Evolutionary conservation across 2,888 invertebrate genomes (phyloP).

Genomic region (Deilephila elpenor): DNA sequence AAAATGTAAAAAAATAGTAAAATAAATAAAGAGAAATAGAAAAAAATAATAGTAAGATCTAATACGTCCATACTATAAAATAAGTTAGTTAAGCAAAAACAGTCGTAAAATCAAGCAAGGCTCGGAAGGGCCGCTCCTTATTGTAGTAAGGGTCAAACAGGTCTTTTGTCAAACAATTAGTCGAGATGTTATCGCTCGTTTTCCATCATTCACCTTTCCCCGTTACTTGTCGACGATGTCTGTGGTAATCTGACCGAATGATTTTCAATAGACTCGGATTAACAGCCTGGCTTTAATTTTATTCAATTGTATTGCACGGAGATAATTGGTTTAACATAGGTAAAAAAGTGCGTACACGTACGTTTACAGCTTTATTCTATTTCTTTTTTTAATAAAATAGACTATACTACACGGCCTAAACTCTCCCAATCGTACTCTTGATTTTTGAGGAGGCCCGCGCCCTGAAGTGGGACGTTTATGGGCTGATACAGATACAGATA

Average conservation of each 20-base stretch:
- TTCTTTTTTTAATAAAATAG: too few species aligned
- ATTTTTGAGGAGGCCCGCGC: too few species aligned
- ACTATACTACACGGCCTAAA: too few species aligned
- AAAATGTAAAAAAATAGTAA: too few species aligned
- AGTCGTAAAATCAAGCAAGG: conserved; percentile 51
- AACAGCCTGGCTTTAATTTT: neutral
- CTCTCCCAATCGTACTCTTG: too few species aligned
- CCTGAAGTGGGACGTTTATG: too few species aligned
- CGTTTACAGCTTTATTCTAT: too few species aligned
- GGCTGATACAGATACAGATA: too few species aligned
- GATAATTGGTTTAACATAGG: neutral
- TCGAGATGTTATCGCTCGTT: conserved; percentile 61
- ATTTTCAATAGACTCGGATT: conserved; percentile 9
- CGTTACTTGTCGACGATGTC: conserved; percentile 41
- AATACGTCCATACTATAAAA: neutral
- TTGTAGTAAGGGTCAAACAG: conserved; percentile 57
- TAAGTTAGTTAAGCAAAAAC: conserved; percentile 43
- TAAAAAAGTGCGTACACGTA: neutral
- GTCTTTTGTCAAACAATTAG: conserved; percentile 70
- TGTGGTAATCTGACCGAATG: conserved; percentile 23
- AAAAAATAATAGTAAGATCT: too few species aligned
- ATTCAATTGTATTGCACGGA: neutral
- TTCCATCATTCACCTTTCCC: conserved; percentile 47
- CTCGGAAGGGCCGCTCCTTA: conserved; percentile 37
- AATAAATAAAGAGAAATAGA: too few species aligned